Evolutionary conservation across 2,113 vertebrate genomes (phyloP), one percentile per base, ranked within the genome.

Genomic region (Ailuropoda melanoleuca): DNA sequence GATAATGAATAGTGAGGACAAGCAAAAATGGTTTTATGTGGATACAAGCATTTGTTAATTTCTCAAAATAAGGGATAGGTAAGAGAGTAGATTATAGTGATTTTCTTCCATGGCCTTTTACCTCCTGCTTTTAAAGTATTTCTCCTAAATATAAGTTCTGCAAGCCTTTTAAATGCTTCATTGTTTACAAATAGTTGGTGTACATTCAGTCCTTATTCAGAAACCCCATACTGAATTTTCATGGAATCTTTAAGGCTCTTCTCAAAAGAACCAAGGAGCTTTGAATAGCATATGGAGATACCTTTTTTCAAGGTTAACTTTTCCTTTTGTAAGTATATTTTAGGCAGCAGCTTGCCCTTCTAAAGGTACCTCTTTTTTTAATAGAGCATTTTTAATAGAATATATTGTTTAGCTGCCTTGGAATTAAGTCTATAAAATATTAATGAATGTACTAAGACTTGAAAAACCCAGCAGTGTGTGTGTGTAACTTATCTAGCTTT

Each of bases 341-440:
- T 56, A 84, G 70, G 56, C 26, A 62, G 18, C 46, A 78, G 0
- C 77, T 90, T 95, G 46, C 46, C 60, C 74, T 98, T 62, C 55
- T 88, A 92, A 95, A 85, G 46, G 18, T 19, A 58, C 1, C 1
- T 95, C 68, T 97, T 82, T 95, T 94, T 93, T 90, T 4, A 92
- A 70, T 96, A 97, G 93, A 74, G 10, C 26, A 56, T 75, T 98
- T 89, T 50, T 17, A 96, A 96, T 96, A 78, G 31, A n/a, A 10
- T 93, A 77, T 97, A 93, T 93, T 87, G 84, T 93, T 97, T 96
- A 74, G 62, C 29, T 97, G 66, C 8, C 39, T 94, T 97, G 78
- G 31, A 97, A 97, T 97, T 96, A 97, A 97, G 26, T 86, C 66
- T 95, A 10, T 93, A 93, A 98, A 98, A 87, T 97, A 97, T 90